These are phyloP conservation scores for Etheostoma cragini DNA, from an alignment of 2,113 vertebrate species.

Conservation along the genomic window DNA sequence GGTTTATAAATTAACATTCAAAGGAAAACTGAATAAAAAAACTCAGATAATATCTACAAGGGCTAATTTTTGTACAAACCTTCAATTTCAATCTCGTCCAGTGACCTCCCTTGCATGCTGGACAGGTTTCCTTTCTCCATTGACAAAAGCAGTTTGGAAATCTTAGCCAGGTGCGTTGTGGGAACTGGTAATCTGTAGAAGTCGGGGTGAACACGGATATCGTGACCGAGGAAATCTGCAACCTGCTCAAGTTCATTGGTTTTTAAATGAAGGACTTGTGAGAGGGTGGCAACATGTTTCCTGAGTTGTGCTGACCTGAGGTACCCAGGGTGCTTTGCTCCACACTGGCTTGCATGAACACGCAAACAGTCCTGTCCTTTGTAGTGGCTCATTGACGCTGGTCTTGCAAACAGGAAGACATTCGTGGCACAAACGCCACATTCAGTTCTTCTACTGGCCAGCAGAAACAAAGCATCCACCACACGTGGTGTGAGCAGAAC, in stretches of 20 bases:
- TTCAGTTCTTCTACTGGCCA: conserved; percentile 21
- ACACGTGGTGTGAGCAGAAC: conserved; percentile 37
- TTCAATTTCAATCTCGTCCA: conserved; percentile 35
- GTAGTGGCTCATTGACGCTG: conserved; percentile 31
- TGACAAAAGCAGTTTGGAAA: conserved; percentile 25
- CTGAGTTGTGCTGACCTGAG: background rate
- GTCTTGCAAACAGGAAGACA: conserved; percentile 52
- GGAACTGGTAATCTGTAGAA: conserved; percentile 26
- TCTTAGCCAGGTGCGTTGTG: conserved; percentile 29
- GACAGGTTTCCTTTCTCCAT: conserved; percentile 30
- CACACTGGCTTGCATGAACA: conserved; percentile 30
- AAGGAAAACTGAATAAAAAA: too few relatives aligned
- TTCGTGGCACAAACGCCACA: conserved; percentile 29
- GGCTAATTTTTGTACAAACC: background rate
- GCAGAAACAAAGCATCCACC: conserved; percentile 8
- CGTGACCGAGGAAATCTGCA: conserved; percentile 29
- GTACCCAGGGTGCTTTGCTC: conserved; percentile 34
- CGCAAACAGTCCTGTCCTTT: conserved; percentile 37
- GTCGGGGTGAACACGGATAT: conserved; percentile 9
- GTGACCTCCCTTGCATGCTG: conserved; percentile 9
- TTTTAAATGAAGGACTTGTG: conserved; percentile 34
- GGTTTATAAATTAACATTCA: too few relatives aligned
- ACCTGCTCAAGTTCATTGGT: conserved; percentile 35
- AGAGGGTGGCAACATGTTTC: conserved; percentile 25
- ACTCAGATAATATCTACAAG: too few relatives aligned